These are phyloP conservation scores for Plutomurus gul DNA, from an alignment of 1,140 invertebrate genomes.

Conservation along the genomic window DNA sequence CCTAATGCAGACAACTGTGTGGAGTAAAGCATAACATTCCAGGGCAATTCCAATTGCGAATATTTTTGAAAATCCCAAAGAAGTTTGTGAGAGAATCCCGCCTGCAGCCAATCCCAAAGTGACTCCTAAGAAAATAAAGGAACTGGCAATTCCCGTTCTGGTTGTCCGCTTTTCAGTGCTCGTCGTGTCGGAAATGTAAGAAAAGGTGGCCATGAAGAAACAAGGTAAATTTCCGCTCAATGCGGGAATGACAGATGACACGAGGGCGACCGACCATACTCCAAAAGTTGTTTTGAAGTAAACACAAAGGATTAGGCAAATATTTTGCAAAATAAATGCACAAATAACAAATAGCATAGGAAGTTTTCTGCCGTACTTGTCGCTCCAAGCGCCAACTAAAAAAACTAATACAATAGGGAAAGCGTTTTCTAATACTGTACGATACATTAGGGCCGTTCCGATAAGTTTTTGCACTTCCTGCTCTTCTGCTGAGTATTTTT, in stretches of 20 bases:
- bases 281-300: conserved; percentile 60
- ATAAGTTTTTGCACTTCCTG: conserved; percentile 62
- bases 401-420: conserved; percentile 64
- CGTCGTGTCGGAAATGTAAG: conserved; percentile 84
- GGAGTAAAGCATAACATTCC: conserved; percentile 36
- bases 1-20: conserved; percentile 16
- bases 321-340: conserved; percentile 75
- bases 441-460: conserved; percentile 63
- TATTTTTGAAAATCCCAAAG: conserved; percentile 25
- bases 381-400: conserved; percentile 66
- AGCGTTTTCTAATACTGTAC: conserved; percentile 65
- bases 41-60: conserved; percentile 35
- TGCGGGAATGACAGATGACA: conserved; percentile 60
- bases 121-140: conserved; percentile 44
- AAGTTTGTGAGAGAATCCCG: conserved; percentile 19
- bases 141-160: conserved; percentile 71
- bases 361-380: conserved; percentile 63
- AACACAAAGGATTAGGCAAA: conserved; percentile 77
- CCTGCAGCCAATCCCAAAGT: conserved; percentile 42
- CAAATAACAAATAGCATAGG: conserved; percentile 82
- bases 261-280: conserved; percentile 37
- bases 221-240: conserved; percentile 62
- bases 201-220: conserved; percentile 77
- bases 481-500: conserved; percentile 24
- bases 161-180: conserved; percentile 77